Base-by-base conservation (phyloP, 2,888 invertebrate species). In the Protonemura montana region DNA sequence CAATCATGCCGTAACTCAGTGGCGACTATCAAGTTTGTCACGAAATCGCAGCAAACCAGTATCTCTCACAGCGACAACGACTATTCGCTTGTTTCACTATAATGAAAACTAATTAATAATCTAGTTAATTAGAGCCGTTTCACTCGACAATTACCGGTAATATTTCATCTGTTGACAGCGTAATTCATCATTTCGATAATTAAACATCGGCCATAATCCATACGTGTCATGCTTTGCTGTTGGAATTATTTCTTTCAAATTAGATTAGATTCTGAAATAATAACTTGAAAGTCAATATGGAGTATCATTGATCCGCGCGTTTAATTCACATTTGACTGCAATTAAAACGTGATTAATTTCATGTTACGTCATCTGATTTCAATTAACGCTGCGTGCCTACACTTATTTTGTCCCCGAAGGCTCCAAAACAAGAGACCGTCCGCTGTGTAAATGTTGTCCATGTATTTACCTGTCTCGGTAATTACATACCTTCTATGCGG, bases 131-230 rank as follows among this genome's bases (percentile, higher is more conserved):
- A 84, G 76, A 16, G 26, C 76, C 59, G 84, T 59, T 84, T 76
- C 76, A n/a, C 59, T 59, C 59, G 59, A 59, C 84, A 28, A 10
- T 42, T 26, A 84, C 29, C 27, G 10, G 76, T 59, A 84, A 84
- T 84, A 42, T 84, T 59, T 84, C 84, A 84, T 84, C 76, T 59
- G 86, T 82, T 86, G 86, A 86, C 86, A 82, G 86, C 59, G 86
- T 59, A 59, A 86, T 86, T 82, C 80, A 86, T 86, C 86, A 86
- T 82, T 42, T 85, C 78, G 30, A 78, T 85, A 85, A 85, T 85
- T 85, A 85, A 78, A 78, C 78, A 41, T 59, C 7, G 85, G 85
- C 59, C 28, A 59, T n/a, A 25, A 59, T 28, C 25, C 76, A 76
- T 35, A 42, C 29, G n/a, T 85, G 85, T 59, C 85, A 78, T 78